A percentile compares a stretch with the other conserved stretches of the same genome.
These are phyloP conservation scores for Toxostoma redivivum DNA, from an alignment of 2,113 vertebrate species.

Conservation along the genomic window DNA sequence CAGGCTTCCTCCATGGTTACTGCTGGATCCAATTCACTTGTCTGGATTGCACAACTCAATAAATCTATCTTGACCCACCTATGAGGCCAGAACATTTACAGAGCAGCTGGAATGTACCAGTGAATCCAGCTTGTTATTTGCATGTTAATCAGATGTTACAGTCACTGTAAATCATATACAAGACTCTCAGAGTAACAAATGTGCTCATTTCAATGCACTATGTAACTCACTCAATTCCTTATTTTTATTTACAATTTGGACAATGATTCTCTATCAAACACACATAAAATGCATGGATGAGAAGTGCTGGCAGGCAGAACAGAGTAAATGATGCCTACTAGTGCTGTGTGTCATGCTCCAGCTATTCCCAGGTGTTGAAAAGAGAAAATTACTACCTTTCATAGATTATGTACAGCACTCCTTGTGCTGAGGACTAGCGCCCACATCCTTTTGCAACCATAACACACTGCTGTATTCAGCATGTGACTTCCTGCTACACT, in stretches of 20 bases:
- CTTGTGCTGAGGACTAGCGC: neutral
- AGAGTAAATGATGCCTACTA: neutral
- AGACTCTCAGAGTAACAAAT: neutral
- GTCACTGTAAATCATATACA: neutral
- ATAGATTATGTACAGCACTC: neutral
- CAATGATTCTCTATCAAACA: neutral
- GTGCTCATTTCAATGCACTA: neutral
- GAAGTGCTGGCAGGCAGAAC: neutral
- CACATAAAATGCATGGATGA: neutral
- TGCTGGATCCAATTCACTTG: neutral
- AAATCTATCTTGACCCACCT: neutral
- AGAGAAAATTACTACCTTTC: neutral
- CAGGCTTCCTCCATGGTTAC: neutral
- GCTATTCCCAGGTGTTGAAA: neutral
- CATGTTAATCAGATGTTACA: neutral
- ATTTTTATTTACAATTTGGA: neutral
- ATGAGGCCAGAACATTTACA: neutral
- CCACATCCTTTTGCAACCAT: rapidly evolving
- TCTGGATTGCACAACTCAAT: neutral
- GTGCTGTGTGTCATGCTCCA: neutral
- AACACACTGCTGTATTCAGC: neutral
- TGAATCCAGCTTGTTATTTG: neutral
- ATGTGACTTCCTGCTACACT: neutral
- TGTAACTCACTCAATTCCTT: neutral
- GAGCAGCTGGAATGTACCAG: neutral